Base-by-base conservation (phyloP, 2,888 invertebrate species). In the Laothoe populi region DNA sequence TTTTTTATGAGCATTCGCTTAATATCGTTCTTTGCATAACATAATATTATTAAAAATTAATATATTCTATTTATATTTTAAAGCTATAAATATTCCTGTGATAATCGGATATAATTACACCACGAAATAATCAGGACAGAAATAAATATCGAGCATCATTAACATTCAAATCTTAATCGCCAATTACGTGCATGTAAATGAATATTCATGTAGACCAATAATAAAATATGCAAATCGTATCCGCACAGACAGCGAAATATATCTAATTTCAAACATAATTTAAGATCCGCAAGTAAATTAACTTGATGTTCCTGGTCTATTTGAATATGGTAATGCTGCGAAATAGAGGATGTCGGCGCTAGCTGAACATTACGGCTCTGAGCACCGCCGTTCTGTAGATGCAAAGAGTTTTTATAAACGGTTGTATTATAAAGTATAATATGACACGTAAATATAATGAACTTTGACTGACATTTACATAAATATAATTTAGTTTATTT, bases 241-340 rank as follows among this genome's bases (percentile, higher is more conserved):
- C 78, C 80, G 77, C 72, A 76, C 72, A 78, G 81, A 81, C 81
- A 77, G 72, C 75, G 79, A 77, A 83, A 82, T 83, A 82, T 81
- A 82, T 83, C 81, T 85, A 81, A 85, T 83, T 82, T 81, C 78
- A 78, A 74, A 79, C 78, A 77, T 83, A 81, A 83, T 82, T 79
- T 79, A 79, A 80, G 83, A 78, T 74, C 72, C 70, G 70, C 72
- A 77, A 72, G 75, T 80, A 83, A 80, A 82, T 83, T 82, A 77
- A 78, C 79, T 79, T 75, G 78, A 79, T 77, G 76, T 74, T 75
- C 77, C 72, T 70, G 73, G 38, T 38, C 65, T 70, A 68, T 79
- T 79, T 81, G 79, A 79, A 78, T 83, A 81, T 79, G 80, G 72
- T 75, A 82, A 82, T 78, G 69, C 4, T 35, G 53, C 16, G 23